Conservation (phyloP, 2,797 vertebrate species). For the Hephaestus fuliginosus region DNA sequence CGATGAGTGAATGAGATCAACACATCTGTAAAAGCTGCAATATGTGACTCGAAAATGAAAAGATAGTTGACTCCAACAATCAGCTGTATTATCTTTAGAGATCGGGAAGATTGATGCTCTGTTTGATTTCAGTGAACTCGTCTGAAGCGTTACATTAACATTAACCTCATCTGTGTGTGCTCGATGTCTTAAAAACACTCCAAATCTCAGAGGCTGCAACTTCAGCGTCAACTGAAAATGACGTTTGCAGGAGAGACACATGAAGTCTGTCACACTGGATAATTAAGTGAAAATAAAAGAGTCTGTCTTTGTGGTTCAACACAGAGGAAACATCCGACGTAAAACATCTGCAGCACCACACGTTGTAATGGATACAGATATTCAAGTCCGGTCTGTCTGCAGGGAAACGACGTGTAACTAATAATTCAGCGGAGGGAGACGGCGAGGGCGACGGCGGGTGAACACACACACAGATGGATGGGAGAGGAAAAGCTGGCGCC, state of each 20-base stretch:
- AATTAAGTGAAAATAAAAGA: neutral
- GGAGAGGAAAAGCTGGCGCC: conserved; percentile 1
- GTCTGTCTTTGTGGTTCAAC: neutral
- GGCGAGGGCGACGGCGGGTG: neutral
- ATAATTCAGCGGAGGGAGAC: conserved; percentile 18
- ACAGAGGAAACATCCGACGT: neutral
- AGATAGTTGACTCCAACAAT: too few species aligned
- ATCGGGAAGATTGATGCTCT: neutral
- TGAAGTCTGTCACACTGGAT: neutral
- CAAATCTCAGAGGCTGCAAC: too few species aligned
- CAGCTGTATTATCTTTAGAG: too few species aligned
- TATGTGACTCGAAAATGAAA: too few species aligned
- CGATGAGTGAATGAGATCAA: too few species aligned
- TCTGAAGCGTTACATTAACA: neutral
- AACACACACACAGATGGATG: neutral
- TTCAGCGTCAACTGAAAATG: neutral
- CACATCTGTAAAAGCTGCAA: too few species aligned
- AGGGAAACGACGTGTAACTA: conserved; percentile 7
- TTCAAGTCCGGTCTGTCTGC: neutral
- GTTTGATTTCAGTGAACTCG: neutral
- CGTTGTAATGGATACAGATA: neutral
- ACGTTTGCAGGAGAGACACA: neutral
- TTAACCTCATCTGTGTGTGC: neutral
- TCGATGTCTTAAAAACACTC: neutral
- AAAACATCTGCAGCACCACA: neutral